Conservation (phyloP, 2,888 invertebrate genomes). For the Cheilosia vulpina region DNA sequence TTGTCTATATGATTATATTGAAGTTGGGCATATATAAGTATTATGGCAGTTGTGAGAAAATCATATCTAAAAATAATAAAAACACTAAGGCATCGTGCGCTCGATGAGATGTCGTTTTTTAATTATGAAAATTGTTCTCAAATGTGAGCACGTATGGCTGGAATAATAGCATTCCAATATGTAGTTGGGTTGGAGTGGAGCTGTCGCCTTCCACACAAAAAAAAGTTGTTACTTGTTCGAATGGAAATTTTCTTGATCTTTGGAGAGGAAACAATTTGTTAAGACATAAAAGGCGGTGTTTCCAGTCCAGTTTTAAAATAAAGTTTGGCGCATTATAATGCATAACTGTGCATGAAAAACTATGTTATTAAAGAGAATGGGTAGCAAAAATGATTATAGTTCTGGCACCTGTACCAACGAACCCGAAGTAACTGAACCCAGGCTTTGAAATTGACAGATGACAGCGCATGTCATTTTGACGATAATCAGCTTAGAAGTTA, state of each 20-base stretch:
- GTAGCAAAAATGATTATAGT: too few species aligned
- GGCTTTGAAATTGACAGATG: too few species aligned
- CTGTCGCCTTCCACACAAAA: not conserved
- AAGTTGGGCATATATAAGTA: not conserved
- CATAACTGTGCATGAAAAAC: too few species aligned
- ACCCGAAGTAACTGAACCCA: too few species aligned
- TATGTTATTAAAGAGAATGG: too few species aligned
- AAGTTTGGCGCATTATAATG: too few species aligned
- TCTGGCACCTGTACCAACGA: too few species aligned
- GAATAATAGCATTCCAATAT: not conserved
- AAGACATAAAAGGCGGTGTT: too few species aligned
- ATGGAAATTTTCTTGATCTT: slow-evolving; percentile 3
- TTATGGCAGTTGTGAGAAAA: not conserved
- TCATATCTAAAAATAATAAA: slow-evolving; percentile 2
- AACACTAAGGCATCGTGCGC: not conserved
- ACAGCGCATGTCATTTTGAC: too few species aligned
- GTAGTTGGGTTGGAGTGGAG: not conserved
- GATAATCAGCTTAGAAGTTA: too few species aligned
- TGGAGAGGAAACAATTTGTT: not conserved
- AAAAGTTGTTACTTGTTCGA: not conserved
- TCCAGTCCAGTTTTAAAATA: too few species aligned
- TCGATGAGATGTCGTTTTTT: not conserved
- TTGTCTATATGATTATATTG: not conserved
- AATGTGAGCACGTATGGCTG: not conserved
- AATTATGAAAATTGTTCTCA: not conserved